Evolutionary conservation across 2,113 vertebrate species (phyloP).

Genomic region (Lipotes vexillifer): DNA sequence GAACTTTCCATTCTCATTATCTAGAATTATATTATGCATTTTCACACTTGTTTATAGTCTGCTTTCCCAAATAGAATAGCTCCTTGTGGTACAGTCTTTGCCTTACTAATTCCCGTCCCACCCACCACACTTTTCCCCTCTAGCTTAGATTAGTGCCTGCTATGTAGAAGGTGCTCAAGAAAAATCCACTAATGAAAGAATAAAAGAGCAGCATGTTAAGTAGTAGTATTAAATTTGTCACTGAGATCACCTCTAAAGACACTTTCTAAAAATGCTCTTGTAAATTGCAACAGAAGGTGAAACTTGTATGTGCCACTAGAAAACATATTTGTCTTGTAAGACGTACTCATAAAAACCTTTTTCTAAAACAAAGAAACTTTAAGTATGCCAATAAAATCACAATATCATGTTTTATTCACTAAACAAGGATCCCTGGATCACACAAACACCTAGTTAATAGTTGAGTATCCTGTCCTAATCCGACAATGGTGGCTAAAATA

Average conservation of each 20-base stretch:
- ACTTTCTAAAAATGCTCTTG: neutral
- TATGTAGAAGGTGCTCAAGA: neutral
- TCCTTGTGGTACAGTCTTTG: neutral
- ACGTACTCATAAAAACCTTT: neutral
- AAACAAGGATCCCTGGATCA: neutral
- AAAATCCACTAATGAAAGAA: neutral
- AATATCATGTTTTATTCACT: neutral
- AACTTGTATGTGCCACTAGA: neutral
- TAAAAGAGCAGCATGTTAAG: neutral
- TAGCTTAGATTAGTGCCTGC: neutral
- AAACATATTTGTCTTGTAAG: neutral
- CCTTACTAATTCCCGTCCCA: neutral
- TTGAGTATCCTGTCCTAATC: neutral
- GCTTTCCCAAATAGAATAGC: neutral
- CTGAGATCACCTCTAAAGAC: neutral
- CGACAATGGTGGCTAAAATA: neutral
- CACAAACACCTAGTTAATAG: neutral
- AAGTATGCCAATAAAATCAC: neutral
- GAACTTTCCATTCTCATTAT: neutral
- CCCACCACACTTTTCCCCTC: fast-evolving
- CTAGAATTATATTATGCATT: neutral
- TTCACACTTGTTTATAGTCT: neutral
- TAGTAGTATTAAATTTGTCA: neutral
- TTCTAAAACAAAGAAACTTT: neutral
- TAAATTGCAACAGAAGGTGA: neutral